phyloP scores from a whole-genome alignment of 2,113 vertebrate genomes.

The Phyllopteryx taeniolatus region DNA sequence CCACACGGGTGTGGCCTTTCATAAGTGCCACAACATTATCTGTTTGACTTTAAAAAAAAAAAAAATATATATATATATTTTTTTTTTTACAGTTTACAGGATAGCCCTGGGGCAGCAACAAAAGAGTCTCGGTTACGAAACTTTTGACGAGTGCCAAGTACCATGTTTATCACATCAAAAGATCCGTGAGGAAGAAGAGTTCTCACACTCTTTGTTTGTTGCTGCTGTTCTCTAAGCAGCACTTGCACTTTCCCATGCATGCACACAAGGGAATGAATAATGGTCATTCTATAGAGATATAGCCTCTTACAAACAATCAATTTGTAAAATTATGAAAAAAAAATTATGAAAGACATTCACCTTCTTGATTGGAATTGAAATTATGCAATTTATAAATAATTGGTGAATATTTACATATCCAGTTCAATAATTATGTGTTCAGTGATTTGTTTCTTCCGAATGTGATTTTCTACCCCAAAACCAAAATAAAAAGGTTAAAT shows the following conservation, averaged over 20 bases:
- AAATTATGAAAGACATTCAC: background rate
- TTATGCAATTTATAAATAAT: background rate
- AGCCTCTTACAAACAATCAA: background rate
- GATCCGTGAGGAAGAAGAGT: constrained; percentile 27
- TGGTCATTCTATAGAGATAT: background rate
- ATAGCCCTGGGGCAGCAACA: constrained; percentile 41
- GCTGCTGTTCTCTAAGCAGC: constrained; percentile 10
- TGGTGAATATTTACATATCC: background rate
- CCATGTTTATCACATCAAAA: constrained; percentile 34
- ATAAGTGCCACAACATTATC: constrained; percentile 28
- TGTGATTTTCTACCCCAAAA: no score
- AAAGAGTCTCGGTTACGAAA: constrained; percentile 46
- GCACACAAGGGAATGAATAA: background rate
- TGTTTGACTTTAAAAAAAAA: no score
- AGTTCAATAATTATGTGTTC: no score
- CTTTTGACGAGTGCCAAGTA: constrained; percentile 14
- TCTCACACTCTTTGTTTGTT: constrained; percentile 26
- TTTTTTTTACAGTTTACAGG: constrained; percentile 38
- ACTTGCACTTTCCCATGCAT: background rate
- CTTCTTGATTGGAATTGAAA: background rate
- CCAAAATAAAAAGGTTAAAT: background rate
- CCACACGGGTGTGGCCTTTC: constrained; percentile 61
- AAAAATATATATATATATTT: background rate
- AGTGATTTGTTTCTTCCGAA: no score
- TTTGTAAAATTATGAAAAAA: background rate